Evolutionary conservation across 2,888 invertebrate species (phyloP), one percentile per base, ranked within the genome.

Genomic region (Plagiodera versicolora): DNA sequence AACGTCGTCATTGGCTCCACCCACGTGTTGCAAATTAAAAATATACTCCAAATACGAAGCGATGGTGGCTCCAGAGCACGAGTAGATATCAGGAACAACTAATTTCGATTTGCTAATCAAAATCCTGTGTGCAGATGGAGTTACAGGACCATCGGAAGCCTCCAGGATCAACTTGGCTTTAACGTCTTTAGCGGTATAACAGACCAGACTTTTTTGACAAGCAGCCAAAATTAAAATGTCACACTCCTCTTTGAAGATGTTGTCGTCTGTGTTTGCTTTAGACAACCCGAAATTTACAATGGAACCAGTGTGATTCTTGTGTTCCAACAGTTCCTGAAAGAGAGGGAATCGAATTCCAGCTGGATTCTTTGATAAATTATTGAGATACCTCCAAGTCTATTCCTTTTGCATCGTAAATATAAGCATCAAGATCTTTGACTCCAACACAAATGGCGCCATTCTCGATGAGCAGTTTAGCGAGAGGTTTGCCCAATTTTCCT

Each of bases 121-220:
- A 53, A 77, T 76, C 69, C 70, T 76, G 60, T 79, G 76, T 8
- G 79, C 74, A 1, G 74, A 70, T 0, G 80, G 80, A 1, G 77
- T 75, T 5, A 79, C 65, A 2, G 78, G 71, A 18, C 76, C 72
- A 60, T 77, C 74, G 10, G 79, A 74, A 6, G 75, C 78, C 67
- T 80, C 80, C 1, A 80, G 59, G 17, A 80, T 68, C 4, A 80
- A 63, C 64, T 77, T 79, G 1, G 79, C 79, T 62, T 75, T 70
- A 11, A 80, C 68, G 51, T 73, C 70, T 44, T 75, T 73, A 2
- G 79, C 78, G 11, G 73, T 65, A 58, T 75, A 70, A 65, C 76
- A 79, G 24, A 63, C 66, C 11, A 80, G 56, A 50, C 72, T 72
- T 57, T 75, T 77, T n/a, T 79, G 76, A 14, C 66, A 61, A 2